Evolutionary conservation across 1,140 invertebrate species (phyloP), one percentile per base, ranked within the genome.

Genomic region (Dryas iulia): DNA sequence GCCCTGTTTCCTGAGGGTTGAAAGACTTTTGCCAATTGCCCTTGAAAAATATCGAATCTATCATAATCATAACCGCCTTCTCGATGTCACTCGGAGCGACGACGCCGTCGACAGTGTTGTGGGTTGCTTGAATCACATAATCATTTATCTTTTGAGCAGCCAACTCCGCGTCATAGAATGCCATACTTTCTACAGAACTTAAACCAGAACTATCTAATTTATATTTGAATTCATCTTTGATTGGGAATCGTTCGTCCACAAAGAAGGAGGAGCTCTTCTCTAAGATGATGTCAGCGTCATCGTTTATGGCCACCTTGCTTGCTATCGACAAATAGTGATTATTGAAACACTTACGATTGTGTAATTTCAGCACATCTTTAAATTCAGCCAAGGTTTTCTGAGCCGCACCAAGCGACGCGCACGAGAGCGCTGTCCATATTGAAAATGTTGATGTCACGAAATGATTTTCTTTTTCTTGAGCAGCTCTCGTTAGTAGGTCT

Each of bases 391-490:
- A 69, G 0, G 93, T 93, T 0, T 77, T 74, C 10, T 79, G 91
- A 0, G 65, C 60, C 0, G 93, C 92, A 0, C 93, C 93, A 10
- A 93, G 82, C 0, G 92, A 86, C 0, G 91, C 70, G 1, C 82
- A 74, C 1, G 91, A 74, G 4, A 93, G 66, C 10, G 93, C 64
- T 3, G 84, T 81, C 93, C 93, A 93, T 25, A 91, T 77, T 2
- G 92, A 93, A 0, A 92, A 77, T 0, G 92, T 89, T 0, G 93
- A 93, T 2, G 90, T 54, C 0, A 89, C 71, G 72, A 90, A 91
- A 52, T 91, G 89, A 26, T 82, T 81, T 1, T 91, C 89, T 1
- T 79, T 85, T 25, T 91, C 87, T 59, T 79, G 63, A 1, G 81
- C 79, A 23, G 87, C 71, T 58, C 87, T 83, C 11, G 31, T 59